Evolutionary conservation across 2,888 invertebrate genomes (phyloP), one percentile per base, ranked within the genome.

Genomic region (Drosophila testacea): DNA sequence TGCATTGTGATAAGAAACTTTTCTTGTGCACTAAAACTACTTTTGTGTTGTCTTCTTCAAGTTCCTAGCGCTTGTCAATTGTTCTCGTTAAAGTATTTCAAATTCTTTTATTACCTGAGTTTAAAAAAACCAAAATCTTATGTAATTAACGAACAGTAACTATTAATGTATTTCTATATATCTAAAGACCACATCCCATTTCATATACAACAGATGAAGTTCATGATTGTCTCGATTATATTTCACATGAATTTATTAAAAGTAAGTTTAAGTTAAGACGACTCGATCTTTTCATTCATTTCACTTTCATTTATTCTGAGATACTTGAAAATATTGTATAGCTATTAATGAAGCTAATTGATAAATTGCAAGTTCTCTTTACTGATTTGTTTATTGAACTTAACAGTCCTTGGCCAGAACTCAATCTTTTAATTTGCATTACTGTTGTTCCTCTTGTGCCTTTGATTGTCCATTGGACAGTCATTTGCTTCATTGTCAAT

Each of bases 401-500:
- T 13, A 39, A 60, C 36, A 56, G 54, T n/a, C 7, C 39, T 51
- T 34, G 10, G 16, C 4, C 32, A 42, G 16, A 44, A 47, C 27
- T 52, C 28, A 47, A 54, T 48, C 13, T 48, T 36, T 30, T 38
- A 22, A 38, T 44, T 41, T 36, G 34, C 27, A 7, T 10, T 55
- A 39, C 34, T 54, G 34, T 41, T 38, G 11, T 39, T 60, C n/a
- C 36, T 47, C 28, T 52, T 52, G 38, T 22, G 32, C 52, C 22
- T 59, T 61, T 62, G 59, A 76, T 76, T 63, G 74, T 68, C 68
- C 78, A 75, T 79, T 69, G 82, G 67, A 55, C 73, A 81, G 84
- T 81, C 74, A 85, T 86, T 86, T 88, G 84, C 76, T 81, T 83
- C 75, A 79, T 77, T 88, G 88, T 77, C 88, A 83, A 86, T 83